Base-by-base conservation (phyloP, 2,113 vertebrate species). In the Atlantisia rogersi region DNA sequence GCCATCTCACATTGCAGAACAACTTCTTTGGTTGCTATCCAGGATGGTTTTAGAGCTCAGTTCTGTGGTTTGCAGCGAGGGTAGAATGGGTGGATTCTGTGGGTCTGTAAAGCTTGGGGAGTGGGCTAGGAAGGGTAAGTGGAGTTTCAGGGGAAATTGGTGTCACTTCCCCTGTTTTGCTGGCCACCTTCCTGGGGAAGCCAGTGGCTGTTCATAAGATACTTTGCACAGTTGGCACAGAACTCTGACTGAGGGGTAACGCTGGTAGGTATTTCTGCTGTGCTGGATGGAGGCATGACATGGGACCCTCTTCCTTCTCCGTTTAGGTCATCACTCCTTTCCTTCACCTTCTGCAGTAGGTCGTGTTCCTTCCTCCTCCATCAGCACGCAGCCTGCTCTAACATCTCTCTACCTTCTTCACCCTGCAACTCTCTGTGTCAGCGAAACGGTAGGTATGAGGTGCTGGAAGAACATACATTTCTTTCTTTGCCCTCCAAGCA, bases 341-440 rank as follows among this genome's bases (percentile, higher is more conserved):
- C 35, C 46, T 78, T 84, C n/a, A 55, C 25, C 16, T 50, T 59
- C 65, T 53, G 15, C 63, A 58, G 16, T 35, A 67, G 70, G 60
- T 60, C 0, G 3, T 13, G 28, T 73, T 94, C 37, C 75, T 11
- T 64, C n/a, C 52, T 71, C 64, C 35, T 42, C 46, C 35, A 17
- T 56, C 71, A 44, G 44, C 29, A 17, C 15, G 1, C 68, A 0
- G 0, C 58, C 68, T 91, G 3, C 70, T 95, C 58, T 0, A 0
- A 8, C 40, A 13, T 10, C 3, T 0, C 29, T 58, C 58, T 62
- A 48, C 52, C 32, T 39, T 7, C 77, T 59, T 76, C 7, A 17
- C 24, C 24, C 5, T 3, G 5, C 74, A 26, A 0, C 35, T 73
- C 20, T 39, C 31, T 74, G 50, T 46, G 64, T 40, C 44, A 62